phyloP scores from a whole-genome alignment of 2,113 vertebrate genomes.

The Chionomys nivalis region DNA sequence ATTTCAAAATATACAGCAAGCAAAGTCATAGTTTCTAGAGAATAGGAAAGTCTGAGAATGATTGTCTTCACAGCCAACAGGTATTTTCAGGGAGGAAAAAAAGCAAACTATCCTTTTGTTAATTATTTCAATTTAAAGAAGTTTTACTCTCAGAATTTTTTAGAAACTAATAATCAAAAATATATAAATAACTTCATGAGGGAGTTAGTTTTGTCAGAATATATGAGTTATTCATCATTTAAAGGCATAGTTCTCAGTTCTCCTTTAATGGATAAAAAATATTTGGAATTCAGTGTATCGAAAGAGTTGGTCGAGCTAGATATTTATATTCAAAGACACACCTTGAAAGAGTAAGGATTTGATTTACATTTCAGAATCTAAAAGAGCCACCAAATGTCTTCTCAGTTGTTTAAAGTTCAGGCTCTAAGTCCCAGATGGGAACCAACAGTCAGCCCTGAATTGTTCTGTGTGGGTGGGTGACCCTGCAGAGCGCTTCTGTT shows the following conservation, averaged over 20 bases:
- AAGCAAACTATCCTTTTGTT: not conserved
- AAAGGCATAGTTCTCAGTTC: not conserved
- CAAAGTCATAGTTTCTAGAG: not conserved
- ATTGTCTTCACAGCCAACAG: not conserved
- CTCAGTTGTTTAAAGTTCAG: not conserved
- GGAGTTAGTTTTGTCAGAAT: not conserved
- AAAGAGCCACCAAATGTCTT: not conserved
- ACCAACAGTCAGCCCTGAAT: not conserved
- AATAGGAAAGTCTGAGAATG: constrained; percentile 1
- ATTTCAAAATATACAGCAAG: not conserved
- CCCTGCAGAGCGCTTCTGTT: not conserved
- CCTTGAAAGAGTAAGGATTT: not conserved
- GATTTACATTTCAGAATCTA: not conserved
- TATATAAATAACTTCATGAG: not conserved
- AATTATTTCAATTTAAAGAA: not conserved
- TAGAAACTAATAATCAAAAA: not conserved
- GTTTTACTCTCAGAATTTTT: not conserved
- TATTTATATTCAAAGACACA: not conserved
- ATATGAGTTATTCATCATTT: constrained; percentile 2
- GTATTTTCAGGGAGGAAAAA: not conserved
- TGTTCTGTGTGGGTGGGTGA: not conserved
- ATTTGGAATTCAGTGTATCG: not conserved
- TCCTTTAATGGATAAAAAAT: not conserved
- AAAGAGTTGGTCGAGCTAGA: not conserved
- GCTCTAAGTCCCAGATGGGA: not conserved